Base-by-base conservation (phyloP, 1,140 invertebrate species). In the Solenopsis fugax region DNA sequence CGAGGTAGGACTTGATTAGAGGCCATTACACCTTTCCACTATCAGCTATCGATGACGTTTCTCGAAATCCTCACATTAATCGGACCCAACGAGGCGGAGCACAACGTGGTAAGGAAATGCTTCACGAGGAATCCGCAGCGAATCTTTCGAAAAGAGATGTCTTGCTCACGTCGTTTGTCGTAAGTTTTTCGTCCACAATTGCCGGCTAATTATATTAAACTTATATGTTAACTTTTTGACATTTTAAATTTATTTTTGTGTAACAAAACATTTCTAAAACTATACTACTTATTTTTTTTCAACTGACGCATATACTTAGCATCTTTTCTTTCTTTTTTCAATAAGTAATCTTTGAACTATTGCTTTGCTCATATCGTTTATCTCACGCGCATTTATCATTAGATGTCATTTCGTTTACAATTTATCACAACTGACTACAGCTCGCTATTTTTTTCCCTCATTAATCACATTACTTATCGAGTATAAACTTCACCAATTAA, bases 111-210 rank as follows among this genome's bases (percentile, higher is more conserved):
- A 5, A 41, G 45, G n/a, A 87, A 6, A 90, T 90, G 89, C 60
- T 87, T 29, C 60, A 69, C 21, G 24, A 84, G 18, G n/a, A 52
- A 34, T 10, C 84, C 29, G 5, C 2, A 4, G 1, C 13, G 0
- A 67, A 5, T 16, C 12, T 29, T 1, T 24, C 13, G 0, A 45
- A 29, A 9, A 78, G 58, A 72, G 85, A 92, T 82, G 12, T 92
- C 10, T 72, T 94, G 21, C 13, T 91, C n/a, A 87, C 92, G 4
- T 92, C 93, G 2, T 34, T 93, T 16, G 87, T 93, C 10, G 93
- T 93, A 88, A 93, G 92, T 91, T 73, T 50, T 72, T 41, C 2
- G 3, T 52, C 24, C 29, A 41, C 16, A 0, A 56, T 45, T 29
- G 12, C 3, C 34, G 2, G 5, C 12, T 50, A 16, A 29, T 41